Evolutionary conservation across 2,113 vertebrate species (phyloP).

Genomic region (Hucho hucho): DNA sequence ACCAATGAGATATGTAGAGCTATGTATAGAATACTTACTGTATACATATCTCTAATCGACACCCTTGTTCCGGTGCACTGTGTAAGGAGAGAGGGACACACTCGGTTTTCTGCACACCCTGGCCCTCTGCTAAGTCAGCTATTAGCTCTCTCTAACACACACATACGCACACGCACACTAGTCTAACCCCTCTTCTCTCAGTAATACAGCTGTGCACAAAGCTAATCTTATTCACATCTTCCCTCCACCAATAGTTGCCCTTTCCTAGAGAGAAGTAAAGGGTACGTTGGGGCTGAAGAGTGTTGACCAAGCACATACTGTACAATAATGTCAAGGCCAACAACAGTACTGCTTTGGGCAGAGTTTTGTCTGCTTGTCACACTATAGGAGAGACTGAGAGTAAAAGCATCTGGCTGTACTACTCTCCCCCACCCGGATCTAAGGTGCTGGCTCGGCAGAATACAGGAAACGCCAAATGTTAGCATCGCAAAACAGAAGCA

Average conservation of each 20-base stretch:
- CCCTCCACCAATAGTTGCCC: slow-evolving; percentile 9
- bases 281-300: slow-evolving; percentile 29
- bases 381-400: slow-evolving; percentile 18
- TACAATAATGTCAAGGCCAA: too few species aligned
- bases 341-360: too few species aligned
- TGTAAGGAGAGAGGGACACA: too few species aligned
- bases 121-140: too few species aligned
- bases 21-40: too few species aligned
- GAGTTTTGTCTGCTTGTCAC: slow-evolving; percentile 15
- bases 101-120: too few species aligned
- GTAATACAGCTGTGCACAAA: slow-evolving; percentile 38
- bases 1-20: background rate
- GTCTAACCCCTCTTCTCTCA: slow-evolving; percentile 30
- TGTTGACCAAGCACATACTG: slow-evolving; percentile 43
- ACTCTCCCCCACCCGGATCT: slow-evolving; percentile 12
- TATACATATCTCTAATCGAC: too few species aligned
- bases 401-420: background rate
- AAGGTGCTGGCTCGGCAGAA: slow-evolving; percentile 56
- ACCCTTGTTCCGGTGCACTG: too few species aligned
- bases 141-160: slow-evolving; percentile 9
- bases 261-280: background rate
- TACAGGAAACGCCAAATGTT: slow-evolving; percentile 40
- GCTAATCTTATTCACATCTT: slow-evolving; percentile 20
- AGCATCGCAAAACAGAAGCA: slow-evolving; percentile 43
- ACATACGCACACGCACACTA: slow-evolving; percentile 23